Evolutionary conservation across 2,113 vertebrate species (phyloP), one percentile per base, ranked within the genome.

Genomic region (Entelurus aequoreus): DNA sequence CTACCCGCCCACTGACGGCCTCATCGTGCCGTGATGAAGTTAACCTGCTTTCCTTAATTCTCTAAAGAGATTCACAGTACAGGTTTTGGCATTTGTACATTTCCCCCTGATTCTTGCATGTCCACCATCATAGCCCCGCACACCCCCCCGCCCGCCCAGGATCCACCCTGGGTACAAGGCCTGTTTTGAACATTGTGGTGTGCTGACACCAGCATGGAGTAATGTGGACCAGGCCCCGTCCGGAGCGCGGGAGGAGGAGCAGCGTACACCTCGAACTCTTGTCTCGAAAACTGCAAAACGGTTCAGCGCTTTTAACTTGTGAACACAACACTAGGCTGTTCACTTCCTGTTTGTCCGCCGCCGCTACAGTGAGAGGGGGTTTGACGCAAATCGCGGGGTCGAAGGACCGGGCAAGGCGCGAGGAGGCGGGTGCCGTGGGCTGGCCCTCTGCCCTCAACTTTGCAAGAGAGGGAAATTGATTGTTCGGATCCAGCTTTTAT

Each of bases 141-240:
- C n/a, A n/a, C n/a, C n/a, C n/a, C 74, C 55, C 71, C 72, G 78
- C 79, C 69, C 63, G 53, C 78, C 73, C 69, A 76, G 81, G 81
- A 72, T 58, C 15, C 52, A 49, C 76, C 79, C 84, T 77, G 81
- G 72, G 66, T 75, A 57, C 13, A 73, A 49, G 75, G 85, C 79
- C 81, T 78, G 63, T 57, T 88, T 76, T 86, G 83, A 85, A 87
- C 88, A 90, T 90, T 90, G 86, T 89, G 86, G 86, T 90, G 80
- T 88, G 86, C 84, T 86, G 71, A 73, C 57, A 79, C 84, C 81
- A 88, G 87, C 88, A 89, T 90, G 88, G 86, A 89, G 86, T 87
- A 89, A 88, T 89, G 88, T 77, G 76, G 76, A 84, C 48, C 62
- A 78, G 78, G 84, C n/a, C 86, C 83, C 70, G 7, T 57, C 15